Base-by-base conservation (phyloP, 2,888 invertebrate genomes). In the Lamellibrachia columna region DNA sequence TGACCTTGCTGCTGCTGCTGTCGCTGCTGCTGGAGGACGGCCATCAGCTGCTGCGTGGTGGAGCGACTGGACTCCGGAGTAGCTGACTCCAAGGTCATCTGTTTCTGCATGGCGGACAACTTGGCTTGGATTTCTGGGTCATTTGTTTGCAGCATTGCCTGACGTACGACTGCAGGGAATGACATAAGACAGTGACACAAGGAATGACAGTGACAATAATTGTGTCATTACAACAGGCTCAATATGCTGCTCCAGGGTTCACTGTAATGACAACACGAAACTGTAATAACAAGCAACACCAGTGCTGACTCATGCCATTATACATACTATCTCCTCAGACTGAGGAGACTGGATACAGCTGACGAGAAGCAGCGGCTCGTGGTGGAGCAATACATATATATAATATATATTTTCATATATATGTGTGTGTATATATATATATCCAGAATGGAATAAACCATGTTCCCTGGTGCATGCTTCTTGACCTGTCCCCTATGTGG, bases 71-170 rank as follows among this genome's bases (percentile, higher is more conserved):
- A 55, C 91, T 92, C 93, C 92, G 90, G 28, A 55, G 93, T 90
- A 15, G 91, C 90, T 4, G 75, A 75, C 75, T 75, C 75, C 11
- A 75, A n/a, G 75, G 75, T 75, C 92, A 96, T 95, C 94, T 96
- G 98, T 92, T 98, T 97, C 96, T 98, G 98, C 95, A 98, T 97
- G 95, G 98, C 98, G 90, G 98, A 97, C 92, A 99, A 97, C 96
- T 99, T 99, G 95, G 99, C 98, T 96, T 98, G 98, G 94, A 99
- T 98, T 97, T 98, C 98, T 0, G 98, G 98, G 96, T 98, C 98
- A 53, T 98, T 97, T 96, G 98, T 98, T 95, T 98, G 98, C 96
- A 98, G 98, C 93, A 99, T 97, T n/a, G 98, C 98, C 96, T 98
- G 98, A 96, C 98, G 98, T 95, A 99, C 98, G 22, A 98, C 98